Evolutionary conservation across 2,888 invertebrate genomes (phyloP).

Genomic region (Incurvaria masculella): DNA sequence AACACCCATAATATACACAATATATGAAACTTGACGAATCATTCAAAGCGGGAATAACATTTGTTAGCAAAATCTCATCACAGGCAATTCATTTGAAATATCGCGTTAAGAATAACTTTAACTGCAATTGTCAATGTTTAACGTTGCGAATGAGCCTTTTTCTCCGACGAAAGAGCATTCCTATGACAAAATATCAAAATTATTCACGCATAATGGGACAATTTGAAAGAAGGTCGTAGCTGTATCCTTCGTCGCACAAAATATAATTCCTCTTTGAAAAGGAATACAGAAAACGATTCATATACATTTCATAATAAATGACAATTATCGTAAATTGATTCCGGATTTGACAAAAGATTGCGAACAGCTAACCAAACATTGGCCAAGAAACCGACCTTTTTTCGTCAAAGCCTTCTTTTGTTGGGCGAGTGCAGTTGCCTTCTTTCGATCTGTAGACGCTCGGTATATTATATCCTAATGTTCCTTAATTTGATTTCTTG

Average conservation of each 20-base stretch:
- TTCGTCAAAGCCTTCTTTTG: neutral
- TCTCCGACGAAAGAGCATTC: neutral
- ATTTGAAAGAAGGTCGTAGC: conserved; percentile 24
- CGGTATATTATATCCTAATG: too few species aligned
- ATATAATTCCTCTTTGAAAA: conserved; percentile 26
- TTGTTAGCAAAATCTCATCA: neutral
- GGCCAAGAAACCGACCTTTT: conserved; percentile 47
- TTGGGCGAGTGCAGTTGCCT: neutral
- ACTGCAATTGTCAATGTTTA: neutral
- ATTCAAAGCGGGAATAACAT: neutral
- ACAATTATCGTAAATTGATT: conserved; percentile 57
- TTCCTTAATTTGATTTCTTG: too few species aligned
- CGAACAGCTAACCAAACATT: conserved; percentile 67
- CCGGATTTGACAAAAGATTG: conserved; percentile 37
- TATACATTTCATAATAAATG: conserved; percentile 58
- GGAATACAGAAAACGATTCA: conserved; percentile 41
- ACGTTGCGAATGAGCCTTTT: neutral
- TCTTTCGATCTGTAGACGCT: too few species aligned
- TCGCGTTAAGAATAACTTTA: neutral
- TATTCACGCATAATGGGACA: conserved; percentile 35
- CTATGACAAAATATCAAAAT: conserved; percentile 37
- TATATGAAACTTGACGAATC: too few species aligned
- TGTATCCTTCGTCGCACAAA: neutral
- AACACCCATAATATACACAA: too few species aligned
- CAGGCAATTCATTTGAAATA: neutral